Evolutionary conservation across 2,888 invertebrate species (phyloP).

Genomic region (Apomyelois bistriatella): DNA sequence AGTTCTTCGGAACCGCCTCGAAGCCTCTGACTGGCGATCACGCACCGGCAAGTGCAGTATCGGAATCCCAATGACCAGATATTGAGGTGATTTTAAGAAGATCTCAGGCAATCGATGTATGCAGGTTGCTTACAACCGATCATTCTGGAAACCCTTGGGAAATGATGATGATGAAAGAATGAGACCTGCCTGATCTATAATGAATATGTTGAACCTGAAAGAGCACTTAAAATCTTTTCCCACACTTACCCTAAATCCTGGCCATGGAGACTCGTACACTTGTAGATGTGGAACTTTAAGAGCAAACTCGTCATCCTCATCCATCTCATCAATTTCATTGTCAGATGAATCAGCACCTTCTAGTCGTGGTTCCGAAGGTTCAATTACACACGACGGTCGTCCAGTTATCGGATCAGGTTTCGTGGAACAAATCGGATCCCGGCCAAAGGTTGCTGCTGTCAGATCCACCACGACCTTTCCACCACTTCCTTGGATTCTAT

Average conservation of each 20-base stretch:
- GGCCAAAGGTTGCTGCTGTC: slow-evolving; percentile 86
- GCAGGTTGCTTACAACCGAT: too few species aligned
- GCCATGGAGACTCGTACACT: slow-evolving; percentile 86
- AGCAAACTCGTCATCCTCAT: slow-evolving; percentile 56
- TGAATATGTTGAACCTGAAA: not conserved
- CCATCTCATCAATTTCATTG: slow-evolving; percentile 23
- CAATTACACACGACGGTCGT: slow-evolving; percentile 66
- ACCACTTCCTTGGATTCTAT: slow-evolving; percentile 85
- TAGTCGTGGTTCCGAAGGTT: slow-evolving; percentile 30
- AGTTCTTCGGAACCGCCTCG: too few species aligned
- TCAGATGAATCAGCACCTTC: slow-evolving; percentile 35
- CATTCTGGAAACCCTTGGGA: too few species aligned
- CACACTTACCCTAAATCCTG: slow-evolving; percentile 76
- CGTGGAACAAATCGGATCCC: slow-evolving; percentile 80
- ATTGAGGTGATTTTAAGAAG: too few species aligned
- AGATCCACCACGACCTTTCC: slow-evolving; percentile 84
- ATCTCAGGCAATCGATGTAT: too few species aligned
- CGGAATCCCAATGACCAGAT: too few species aligned
- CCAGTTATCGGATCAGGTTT: slow-evolving; percentile 87
- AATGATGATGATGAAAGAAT: too few species aligned
- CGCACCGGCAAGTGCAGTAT: too few species aligned
- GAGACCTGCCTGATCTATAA: not conserved
- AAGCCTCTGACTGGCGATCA: too few species aligned
- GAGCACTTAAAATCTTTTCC: not conserved
- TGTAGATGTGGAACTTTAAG: slow-evolving; percentile 75